Evolutionary conservation across 2,113 vertebrate genomes (phyloP).

Genomic region (Blennius ocellaris): DNA sequence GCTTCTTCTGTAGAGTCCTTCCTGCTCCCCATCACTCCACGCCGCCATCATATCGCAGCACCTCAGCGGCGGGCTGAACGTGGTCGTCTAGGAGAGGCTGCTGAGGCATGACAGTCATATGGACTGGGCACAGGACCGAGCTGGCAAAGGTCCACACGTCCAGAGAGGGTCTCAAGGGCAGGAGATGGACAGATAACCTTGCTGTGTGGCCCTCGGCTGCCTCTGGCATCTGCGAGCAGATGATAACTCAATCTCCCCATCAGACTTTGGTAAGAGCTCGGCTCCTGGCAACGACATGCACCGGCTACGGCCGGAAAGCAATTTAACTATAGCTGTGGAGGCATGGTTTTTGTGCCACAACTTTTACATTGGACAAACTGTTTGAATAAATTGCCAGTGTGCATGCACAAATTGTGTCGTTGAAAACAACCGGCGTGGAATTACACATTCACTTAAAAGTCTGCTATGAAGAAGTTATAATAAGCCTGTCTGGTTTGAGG

Average conservation of each 20-base stretch:
- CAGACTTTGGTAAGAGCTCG: slow-evolving; percentile 34
- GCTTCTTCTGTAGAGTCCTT: slow-evolving; percentile 46
- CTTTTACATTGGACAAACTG: background rate
- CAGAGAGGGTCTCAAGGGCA: slow-evolving; percentile 55
- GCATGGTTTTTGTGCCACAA: background rate
- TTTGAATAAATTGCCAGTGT: background rate
- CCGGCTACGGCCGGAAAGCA: slow-evolving; percentile 20
- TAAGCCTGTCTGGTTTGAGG: background rate
- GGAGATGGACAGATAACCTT: slow-evolving; percentile 72
- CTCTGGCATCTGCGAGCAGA: slow-evolving; percentile 45
- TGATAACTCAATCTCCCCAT: slow-evolving; percentile 68
- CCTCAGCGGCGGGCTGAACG: slow-evolving; percentile 33
- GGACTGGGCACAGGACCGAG: slow-evolving; percentile 31
- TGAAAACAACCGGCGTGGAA: slow-evolving; percentile 6
- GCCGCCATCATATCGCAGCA: slow-evolving; percentile 32
- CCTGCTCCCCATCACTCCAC: slow-evolving; percentile 23
- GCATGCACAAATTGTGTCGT: background rate
- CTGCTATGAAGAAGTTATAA: background rate
- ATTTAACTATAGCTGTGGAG: slow-evolving; percentile 22
- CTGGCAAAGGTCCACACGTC: slow-evolving; percentile 33
- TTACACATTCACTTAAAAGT: background rate
- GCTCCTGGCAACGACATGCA: slow-evolving; percentile 20
- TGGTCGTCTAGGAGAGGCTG: slow-evolving; percentile 56
- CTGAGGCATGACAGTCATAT: slow-evolving; percentile 57
- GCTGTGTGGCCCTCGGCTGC: slow-evolving; percentile 56